Evolutionary conservation across 2,113 vertebrate genomes (phyloP).

Genomic region (Cygnus buccinator): DNA sequence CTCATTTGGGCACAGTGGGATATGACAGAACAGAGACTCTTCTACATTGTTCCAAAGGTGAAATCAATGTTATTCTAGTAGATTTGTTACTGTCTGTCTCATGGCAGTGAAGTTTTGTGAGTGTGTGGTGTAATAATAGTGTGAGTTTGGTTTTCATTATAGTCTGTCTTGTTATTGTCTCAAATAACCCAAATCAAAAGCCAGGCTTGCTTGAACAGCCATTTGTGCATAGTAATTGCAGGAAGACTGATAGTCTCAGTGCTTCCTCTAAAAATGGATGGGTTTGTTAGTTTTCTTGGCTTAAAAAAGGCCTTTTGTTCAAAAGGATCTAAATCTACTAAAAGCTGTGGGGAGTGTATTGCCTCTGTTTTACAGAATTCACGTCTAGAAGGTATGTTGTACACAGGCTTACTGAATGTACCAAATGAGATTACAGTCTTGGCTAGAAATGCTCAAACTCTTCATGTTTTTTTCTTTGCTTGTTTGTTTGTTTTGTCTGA

Average conservation of each 20-base stretch:
- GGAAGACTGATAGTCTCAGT: background rate
- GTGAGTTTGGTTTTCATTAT: background rate
- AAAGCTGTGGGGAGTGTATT: background rate
- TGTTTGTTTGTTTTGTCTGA: background rate
- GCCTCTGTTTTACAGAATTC: background rate
- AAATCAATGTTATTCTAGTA: background rate
- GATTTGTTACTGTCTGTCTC: background rate
- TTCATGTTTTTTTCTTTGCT: background rate
- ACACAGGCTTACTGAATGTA: background rate
- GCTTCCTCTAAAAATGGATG: background rate
- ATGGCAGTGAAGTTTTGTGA: background rate
- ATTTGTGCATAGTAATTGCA: background rate
- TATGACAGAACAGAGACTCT: constrained; percentile 87
- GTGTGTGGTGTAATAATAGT: background rate
- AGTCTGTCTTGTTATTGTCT: background rate
- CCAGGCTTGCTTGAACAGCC: background rate
- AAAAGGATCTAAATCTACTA: background rate
- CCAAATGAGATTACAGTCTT: background rate
- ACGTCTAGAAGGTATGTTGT: background rate
- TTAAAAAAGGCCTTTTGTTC: background rate
- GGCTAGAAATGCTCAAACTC: background rate
- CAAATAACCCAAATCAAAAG: background rate
- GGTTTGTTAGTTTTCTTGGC: background rate
- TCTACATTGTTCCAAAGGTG: constrained; percentile 86
- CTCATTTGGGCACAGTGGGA: constrained; percentile 95